Evolutionary conservation across 2,888 invertebrate species (phyloP).

Genomic region (Apamea anceps): DNA sequence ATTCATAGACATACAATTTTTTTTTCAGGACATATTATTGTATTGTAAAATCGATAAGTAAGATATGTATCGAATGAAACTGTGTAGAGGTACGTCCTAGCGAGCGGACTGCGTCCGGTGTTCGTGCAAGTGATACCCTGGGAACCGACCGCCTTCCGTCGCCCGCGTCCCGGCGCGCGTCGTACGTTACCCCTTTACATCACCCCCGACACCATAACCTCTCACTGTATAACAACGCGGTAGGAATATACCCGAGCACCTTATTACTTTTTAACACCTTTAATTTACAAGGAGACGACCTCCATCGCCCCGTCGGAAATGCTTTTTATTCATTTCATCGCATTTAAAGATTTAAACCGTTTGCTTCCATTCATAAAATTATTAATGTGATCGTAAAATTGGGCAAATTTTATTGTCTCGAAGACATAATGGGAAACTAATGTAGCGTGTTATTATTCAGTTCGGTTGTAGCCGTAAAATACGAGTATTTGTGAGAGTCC

Average conservation of each 20-base stretch:
- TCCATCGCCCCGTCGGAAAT: slow-evolving; percentile 79
- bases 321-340: slow-evolving; percentile 86
- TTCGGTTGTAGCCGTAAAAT: slow-evolving; percentile 89
- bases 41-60: slow-evolving; percentile 59
- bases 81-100: slow-evolving; percentile 58
- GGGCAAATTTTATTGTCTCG: slow-evolving; percentile 91
- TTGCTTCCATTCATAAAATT: slow-evolving; percentile 90
- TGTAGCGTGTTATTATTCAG: slow-evolving; percentile 91
- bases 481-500: slow-evolving; percentile 84
- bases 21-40: not conserved
- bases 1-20: not conserved
- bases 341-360: slow-evolving; percentile 86
- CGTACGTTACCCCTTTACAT: slow-evolving; percentile 70
- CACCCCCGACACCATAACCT: slow-evolving; percentile 74
- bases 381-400: slow-evolving; percentile 90
- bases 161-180: slow-evolving; percentile 63
- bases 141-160: slow-evolving; percentile 87
- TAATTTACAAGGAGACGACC: slow-evolving; percentile 81
- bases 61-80: slow-evolving; percentile 56
- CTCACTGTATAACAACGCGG: slow-evolving; percentile 70
- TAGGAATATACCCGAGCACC: slow-evolving; percentile 68
- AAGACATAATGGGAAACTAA: slow-evolving; percentile 90
- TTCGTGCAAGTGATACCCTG: slow-evolving; percentile 88
- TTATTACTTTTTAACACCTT: slow-evolving; percentile 83
- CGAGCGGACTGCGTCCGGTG: slow-evolving; percentile 84